Evolutionary conservation across 2,888 invertebrate species (phyloP).

Genomic region (Hirudinaria manillensis): DNA sequence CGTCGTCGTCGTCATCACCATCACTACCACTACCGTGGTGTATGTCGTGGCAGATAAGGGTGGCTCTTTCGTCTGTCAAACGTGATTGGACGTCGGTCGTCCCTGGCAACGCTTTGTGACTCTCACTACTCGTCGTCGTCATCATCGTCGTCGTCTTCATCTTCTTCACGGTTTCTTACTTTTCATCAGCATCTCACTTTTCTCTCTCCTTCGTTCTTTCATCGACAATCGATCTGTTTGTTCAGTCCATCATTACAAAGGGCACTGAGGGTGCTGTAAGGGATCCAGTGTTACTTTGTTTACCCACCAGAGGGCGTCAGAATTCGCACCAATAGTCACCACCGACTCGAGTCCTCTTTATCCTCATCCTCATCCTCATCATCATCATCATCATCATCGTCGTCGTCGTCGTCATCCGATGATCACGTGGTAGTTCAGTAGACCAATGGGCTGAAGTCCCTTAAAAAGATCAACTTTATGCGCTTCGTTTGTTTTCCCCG

Average conservation of each 20-base stretch:
- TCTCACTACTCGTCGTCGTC: background rate
- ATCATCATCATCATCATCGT: slow-evolving; percentile 32
- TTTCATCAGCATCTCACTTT: background rate
- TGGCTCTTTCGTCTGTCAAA: slow-evolving; percentile 15
- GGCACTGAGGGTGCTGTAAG: too few relatives aligned
- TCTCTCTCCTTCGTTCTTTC: background rate
- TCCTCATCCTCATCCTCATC: slow-evolving; percentile 16
- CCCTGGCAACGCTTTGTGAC: slow-evolving; percentile 11
- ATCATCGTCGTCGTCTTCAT: background rate
- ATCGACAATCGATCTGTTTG: background rate
- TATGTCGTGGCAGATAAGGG: background rate
- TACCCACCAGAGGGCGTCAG: too few relatives aligned
- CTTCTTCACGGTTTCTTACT: background rate
- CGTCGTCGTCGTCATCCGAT: slow-evolving; percentile 21
- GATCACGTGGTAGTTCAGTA: too few relatives aligned
- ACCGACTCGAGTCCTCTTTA: background rate
- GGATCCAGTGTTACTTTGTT: too few relatives aligned
- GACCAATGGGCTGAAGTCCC: background rate
- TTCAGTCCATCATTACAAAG: background rate
- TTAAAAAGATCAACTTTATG: slow-evolving; percentile 6
- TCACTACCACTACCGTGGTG: slow-evolving; percentile 10
- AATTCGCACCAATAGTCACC: too few relatives aligned
- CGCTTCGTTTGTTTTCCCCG: slow-evolving; percentile 10
- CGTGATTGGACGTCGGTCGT: slow-evolving; percentile 11
- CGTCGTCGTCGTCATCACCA: slow-evolving; percentile 10